These are phyloP conservation scores for Canis aureus DNA, from an alignment of 2,113 vertebrate species.

Conservation along the genomic window DNA sequence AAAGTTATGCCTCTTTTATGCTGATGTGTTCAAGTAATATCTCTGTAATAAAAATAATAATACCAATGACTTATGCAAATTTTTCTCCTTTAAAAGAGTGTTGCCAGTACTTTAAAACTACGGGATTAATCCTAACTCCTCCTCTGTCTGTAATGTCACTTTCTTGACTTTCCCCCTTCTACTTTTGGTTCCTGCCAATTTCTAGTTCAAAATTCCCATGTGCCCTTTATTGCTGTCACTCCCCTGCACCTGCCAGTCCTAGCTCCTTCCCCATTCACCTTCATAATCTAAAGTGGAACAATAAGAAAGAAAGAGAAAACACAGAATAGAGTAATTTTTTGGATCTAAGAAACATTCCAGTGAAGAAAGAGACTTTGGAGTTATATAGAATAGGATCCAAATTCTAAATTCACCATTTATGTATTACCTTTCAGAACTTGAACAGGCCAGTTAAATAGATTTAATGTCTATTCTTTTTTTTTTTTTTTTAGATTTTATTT, in stretches of 20 bases:
- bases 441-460: not conserved
- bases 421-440: not conserved
- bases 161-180: not conserved
- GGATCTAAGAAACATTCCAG: not conserved
- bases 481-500: too few species aligned
- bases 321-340: not conserved
- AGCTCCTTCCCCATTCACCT: not conserved
- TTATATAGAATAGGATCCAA: not conserved
- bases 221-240: not conserved
- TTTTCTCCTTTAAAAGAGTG: not conserved
- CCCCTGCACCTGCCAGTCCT: not conserved
- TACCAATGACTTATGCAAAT: not conserved
- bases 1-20: not conserved
- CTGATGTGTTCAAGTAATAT: not conserved
- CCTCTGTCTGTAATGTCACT: not conserved
- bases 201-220: not conserved
- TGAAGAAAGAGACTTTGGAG: not conserved
- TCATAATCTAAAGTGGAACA: not conserved
- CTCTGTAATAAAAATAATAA: constrained; percentile 45
- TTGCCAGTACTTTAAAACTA: not conserved
- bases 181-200: not conserved
- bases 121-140: not conserved
- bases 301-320: not conserved
- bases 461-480: too few species aligned
- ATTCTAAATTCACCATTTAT: not conserved